Evolutionary conservation across 1,140 invertebrate genomes (phyloP).

Genomic region (Pseudomyrmex sp.): DNA sequence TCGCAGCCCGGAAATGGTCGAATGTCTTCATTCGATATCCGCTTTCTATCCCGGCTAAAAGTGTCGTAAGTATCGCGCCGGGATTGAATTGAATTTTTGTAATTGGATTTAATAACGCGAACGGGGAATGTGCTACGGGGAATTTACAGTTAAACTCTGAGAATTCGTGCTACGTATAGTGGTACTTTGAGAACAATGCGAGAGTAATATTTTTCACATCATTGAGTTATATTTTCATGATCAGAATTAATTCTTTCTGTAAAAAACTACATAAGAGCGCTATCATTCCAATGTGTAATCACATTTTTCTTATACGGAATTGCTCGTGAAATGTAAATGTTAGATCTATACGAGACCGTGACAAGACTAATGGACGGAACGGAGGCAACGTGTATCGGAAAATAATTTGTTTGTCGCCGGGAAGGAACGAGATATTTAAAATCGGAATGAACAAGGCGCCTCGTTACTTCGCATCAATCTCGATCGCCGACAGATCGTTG

Average conservation of each 20-base stretch:
- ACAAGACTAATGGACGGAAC: background rate
- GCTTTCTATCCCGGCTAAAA: constrained; percentile 39
- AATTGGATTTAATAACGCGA: constrained; percentile 39
- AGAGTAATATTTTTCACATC: background rate
- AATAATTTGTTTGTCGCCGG: constrained; percentile 11
- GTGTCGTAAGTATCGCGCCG: constrained; percentile 19
- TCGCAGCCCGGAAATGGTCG: constrained; percentile 46
- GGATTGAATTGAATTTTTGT: constrained; percentile 24
- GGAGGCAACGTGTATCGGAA: background rate
- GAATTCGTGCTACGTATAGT: background rate
- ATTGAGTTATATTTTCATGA: background rate
- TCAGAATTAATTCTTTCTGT: too few species aligned
- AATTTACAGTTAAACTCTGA: background rate
- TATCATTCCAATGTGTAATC: background rate
- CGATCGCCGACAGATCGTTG: constrained; percentile 44
- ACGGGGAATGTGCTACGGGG: background rate
- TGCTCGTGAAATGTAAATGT: background rate
- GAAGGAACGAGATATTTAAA: constrained; percentile 20
- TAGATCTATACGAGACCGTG: background rate
- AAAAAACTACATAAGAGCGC: too few species aligned
- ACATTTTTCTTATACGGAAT: background rate
- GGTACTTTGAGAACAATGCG: background rate
- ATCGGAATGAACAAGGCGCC: constrained; percentile 3
- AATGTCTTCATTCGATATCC: constrained; percentile 46
- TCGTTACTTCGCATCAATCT: constrained; percentile 39